A percentile compares a stretch with the other conserved stretches of the same genome.
Evolutionary conservation across 2,797 vertebrate genomes (phyloP).

Genomic region (Pteropus rufus): DNA sequence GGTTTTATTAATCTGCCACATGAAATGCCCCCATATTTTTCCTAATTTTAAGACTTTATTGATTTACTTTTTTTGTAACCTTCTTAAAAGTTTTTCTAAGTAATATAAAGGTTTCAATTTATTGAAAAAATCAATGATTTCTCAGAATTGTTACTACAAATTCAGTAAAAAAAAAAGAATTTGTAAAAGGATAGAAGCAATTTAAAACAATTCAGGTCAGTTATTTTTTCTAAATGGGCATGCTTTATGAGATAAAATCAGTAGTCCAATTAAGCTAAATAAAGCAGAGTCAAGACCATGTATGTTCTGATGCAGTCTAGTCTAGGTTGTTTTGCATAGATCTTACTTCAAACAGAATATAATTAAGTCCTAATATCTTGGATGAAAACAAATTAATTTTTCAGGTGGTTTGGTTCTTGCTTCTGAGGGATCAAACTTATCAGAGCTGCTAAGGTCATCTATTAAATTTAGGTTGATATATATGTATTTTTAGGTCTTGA

Average conservation of each 20-base stretch:
- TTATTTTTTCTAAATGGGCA: background rate
- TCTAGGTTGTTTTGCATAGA: background rate
- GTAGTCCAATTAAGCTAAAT: background rate
- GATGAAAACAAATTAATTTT: background rate
- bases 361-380: background rate
- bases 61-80: background rate
- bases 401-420: background rate
- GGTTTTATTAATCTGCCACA: background rate
- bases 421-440: background rate
- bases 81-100: background rate
- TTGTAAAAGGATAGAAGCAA: background rate
- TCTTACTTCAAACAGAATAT: background rate
- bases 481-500: background rate
- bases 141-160: background rate
- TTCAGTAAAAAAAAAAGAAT: background rate
- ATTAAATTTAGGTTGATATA: background rate
- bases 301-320: background rate
- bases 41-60: background rate
- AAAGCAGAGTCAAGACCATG: background rate
- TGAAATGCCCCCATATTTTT: background rate
- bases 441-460: background rate
- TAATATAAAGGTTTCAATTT: background rate
- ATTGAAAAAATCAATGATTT: background rate
- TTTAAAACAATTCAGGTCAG: background rate
- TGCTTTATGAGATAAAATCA: background rate